Conservation (phyloP, 1,140 invertebrate genomes). For the Caenorhabditis briggsae region DNA sequence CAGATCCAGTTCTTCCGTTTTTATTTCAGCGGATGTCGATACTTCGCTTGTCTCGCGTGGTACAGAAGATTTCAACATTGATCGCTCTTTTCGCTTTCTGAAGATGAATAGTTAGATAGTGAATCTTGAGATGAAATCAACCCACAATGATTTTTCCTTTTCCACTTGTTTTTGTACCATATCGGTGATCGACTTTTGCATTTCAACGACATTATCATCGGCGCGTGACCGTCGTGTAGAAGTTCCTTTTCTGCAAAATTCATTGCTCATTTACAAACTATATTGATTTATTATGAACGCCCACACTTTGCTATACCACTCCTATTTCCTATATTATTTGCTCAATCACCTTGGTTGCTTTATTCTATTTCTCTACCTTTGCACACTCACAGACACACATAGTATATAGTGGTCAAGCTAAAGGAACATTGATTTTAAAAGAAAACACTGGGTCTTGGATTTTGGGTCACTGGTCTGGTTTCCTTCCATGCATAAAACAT, state of each 20-base stretch:
- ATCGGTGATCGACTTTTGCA: constrained; percentile 18
- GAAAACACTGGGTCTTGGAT: not conserved
- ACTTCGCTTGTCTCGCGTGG: not conserved
- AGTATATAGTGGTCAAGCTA: constrained; percentile 5
- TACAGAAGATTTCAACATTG: not conserved
- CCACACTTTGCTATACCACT: too few species aligned
- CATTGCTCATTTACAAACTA: too few species aligned
- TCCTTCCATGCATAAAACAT: constrained; percentile 42
- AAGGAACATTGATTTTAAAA: not conserved
- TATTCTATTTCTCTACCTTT: not conserved
- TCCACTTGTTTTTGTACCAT: constrained; percentile 50
- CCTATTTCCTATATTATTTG: not conserved
- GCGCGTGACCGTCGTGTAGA: not conserved
- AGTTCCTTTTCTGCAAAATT: constrained; percentile 30
- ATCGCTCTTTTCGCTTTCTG: constrained; percentile 48
- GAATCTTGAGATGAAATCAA: not conserved
- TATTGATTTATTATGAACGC: not conserved
- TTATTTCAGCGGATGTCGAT: not conserved
- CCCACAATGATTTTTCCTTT: constrained; percentile 46
- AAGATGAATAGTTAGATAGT: constrained; percentile 45
- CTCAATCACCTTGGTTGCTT: not conserved
- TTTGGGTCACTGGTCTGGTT: not conserved
- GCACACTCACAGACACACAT: too few species aligned
- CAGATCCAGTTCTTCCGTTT: constrained; percentile 5
- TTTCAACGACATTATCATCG: constrained; percentile 36